Evolutionary conservation across 2,113 vertebrate genomes (phyloP), one percentile per base, ranked within the genome.

Genomic region (Aphelocoma coerulescens): DNA sequence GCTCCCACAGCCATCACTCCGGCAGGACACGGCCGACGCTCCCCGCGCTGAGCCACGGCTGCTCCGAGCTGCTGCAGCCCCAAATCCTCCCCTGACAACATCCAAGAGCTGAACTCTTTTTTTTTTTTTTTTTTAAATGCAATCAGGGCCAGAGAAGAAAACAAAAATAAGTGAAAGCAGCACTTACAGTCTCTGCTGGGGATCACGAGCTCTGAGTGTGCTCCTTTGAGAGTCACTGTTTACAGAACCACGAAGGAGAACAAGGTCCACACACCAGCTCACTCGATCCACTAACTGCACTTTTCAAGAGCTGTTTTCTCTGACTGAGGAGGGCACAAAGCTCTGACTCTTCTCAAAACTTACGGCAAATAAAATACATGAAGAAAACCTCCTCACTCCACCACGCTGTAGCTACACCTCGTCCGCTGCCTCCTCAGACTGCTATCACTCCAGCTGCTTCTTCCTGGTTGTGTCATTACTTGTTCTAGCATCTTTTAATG

Each of bases 351-450:
- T 13, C 63, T 16, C 26, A 16, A 30, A 58, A 39, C 24, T 28
- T 3, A 7, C 22, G 66, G 72, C 13, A 9, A 12, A 48, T 7
- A 37, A 66, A 55, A 33, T 0, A 4, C 2, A 1, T 4, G 32
- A n/a, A 51, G 44, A 16, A 21, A 3, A 21, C 39, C 10, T 6
- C 66, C 35, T 51, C 8, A 3, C 35, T 54, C 52, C 58, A 16
- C 20, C 58, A 4, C 0, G 8, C 0, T 39, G 17, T 1, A 24
- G 52, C 73, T 19, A 6, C 49, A 12, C 49, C 44, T 28, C 3
- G 0, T 4, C 72, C 20, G 37, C 44, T 17, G 10, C 54, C 63
- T 24, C 8, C 4, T 15, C 66, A 22, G 24, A 51, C 26, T 69
- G 7, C 5, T 1, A 5, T 23, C 79, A 35, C 58, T 13, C 49